These are phyloP conservation scores for Gymnarchus niloticus DNA, from an alignment of 2,113 vertebrate species.

Conservation along the genomic window DNA sequence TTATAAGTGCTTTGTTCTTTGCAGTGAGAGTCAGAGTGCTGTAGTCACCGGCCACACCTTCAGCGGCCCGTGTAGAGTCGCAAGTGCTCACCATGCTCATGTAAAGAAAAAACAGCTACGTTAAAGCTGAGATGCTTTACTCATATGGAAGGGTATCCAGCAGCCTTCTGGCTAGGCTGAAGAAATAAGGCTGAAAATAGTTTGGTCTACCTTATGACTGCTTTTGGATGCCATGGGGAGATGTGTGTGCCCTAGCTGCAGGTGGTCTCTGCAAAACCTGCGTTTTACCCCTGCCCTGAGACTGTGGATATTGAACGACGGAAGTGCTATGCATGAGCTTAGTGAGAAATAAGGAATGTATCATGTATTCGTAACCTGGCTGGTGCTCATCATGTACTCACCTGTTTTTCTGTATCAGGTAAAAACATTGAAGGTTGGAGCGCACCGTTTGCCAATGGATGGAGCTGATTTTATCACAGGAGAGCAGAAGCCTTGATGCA, in stretches of 20 bases:
- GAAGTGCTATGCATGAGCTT: too few species aligned
- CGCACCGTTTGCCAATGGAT: not conserved
- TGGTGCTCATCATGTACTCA: not conserved
- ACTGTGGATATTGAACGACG: too few species aligned
- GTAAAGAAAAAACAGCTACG: not conserved
- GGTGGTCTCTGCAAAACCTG: not conserved
- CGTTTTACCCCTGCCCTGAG: not conserved
- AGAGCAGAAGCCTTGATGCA: not conserved
- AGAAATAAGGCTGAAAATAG: not conserved
- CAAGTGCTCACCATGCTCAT: not conserved
- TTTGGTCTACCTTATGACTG: not conserved
- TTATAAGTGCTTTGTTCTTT: not conserved
- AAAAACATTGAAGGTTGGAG: not conserved
- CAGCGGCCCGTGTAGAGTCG: not conserved
- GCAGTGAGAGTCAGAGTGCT: not conserved
- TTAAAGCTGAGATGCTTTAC: not conserved
- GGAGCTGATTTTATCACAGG: not conserved
- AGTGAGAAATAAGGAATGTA: not conserved
- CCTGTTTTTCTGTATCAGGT: not conserved
- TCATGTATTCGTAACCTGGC: not conserved
- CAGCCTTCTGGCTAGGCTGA: not conserved
- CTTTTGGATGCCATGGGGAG: not conserved
- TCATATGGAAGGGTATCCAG: not conserved
- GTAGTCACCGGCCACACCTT: not conserved
- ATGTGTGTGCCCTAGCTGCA: not conserved